Percentiles rank a stretch among this genome's conserved stretches.
Evolutionary conservation across 1,140 invertebrate genomes (phyloP).

Genomic region (Cherax quadricarinatus): DNA sequence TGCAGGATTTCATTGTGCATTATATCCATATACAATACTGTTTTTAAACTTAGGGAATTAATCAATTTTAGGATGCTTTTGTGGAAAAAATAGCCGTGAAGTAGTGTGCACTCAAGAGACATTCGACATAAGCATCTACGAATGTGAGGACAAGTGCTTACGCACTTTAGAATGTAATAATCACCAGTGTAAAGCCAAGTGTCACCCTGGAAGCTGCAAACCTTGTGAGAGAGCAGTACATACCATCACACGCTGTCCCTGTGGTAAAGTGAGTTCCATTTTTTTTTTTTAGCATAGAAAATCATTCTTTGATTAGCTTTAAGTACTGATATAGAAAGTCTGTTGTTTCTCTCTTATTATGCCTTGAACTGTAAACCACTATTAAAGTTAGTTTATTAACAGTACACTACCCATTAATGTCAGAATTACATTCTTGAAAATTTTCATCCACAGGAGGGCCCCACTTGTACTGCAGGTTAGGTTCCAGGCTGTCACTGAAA

Average conservation of each 20-base stretch:
- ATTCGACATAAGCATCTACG: conserved; percentile 74
- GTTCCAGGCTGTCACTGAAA: too few relatives aligned
- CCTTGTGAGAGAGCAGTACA: conserved; percentile 76
- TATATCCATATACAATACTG: neutral
- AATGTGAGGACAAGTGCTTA: conserved; percentile 77
- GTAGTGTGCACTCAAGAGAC: conserved; percentile 78
- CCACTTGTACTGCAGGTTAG: too few relatives aligned
- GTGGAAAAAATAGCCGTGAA: conserved; percentile 79
- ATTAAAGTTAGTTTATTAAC: too few relatives aligned
- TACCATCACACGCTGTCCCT: conserved; percentile 67
- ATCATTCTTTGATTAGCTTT: neutral
- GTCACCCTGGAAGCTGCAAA: conserved; percentile 75
- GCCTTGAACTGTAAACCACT: too few relatives aligned
- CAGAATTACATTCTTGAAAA: too few relatives aligned
- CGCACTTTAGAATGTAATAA: conserved; percentile 75
- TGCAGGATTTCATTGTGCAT: neutral
- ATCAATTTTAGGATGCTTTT: conserved; percentile 81
- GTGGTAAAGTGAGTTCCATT: conserved; percentile 50
- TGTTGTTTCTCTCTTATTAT: too few relatives aligned
- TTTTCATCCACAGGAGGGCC: too few relatives aligned
- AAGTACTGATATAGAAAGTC: too few relatives aligned
- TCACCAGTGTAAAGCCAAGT: conserved; percentile 75
- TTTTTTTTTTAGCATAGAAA: neutral
- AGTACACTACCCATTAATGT: too few relatives aligned
- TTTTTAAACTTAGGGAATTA: conserved; percentile 6